Base-by-base conservation (phyloP, 2,113 vertebrate species). In the Microtus richardsoni region DNA sequence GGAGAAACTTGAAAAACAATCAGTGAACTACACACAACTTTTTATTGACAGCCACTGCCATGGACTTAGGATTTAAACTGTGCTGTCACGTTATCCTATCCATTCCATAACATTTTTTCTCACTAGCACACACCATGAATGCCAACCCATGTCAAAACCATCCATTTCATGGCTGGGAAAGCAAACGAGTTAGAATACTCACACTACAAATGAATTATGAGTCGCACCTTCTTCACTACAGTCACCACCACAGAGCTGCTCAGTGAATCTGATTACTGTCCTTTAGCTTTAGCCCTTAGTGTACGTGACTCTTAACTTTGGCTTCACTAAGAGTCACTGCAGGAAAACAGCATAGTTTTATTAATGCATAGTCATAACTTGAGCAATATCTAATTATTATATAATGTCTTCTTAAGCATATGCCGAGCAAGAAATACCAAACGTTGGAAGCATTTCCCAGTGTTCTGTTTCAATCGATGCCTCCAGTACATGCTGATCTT, bases 261-360 rank as follows among this genome's bases (percentile, higher is more conserved):
- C 94, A 96, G 89, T 78, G 89, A 86, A 97, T 79, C 80, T 66
- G 86, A 97, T 97, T 96, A 93, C 85, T 95, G 75, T 97, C 52
- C 77, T 49, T 71, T 93, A 73, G 28, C 85, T 96, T 97, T 89
- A 95, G 87, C 74, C 4, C 82, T 54, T 0, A 93, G n/a, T 3
- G 91, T 62, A 83, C 86, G 80, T 70, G 52, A 47, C 41, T 58
- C 68, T 85, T 73, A 44, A 41, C 36, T 36, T 91, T 91, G 54
- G 39, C 17, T 68, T 71, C 44, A 60, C 36, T 84, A 87, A 82
- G 92, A 94, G n/a, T 95, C 80, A 83, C 68, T 88, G 82, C 30
- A 91, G 41, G 70, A 91, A 98, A 97, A 95, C 73, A 79, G 62
- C 2, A 54, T 87, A 74, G 33, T 78, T 91, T 92, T 74, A 62